phyloP scores from a whole-genome alignment of 2,113 vertebrate species.

The Indicator indicator region DNA sequence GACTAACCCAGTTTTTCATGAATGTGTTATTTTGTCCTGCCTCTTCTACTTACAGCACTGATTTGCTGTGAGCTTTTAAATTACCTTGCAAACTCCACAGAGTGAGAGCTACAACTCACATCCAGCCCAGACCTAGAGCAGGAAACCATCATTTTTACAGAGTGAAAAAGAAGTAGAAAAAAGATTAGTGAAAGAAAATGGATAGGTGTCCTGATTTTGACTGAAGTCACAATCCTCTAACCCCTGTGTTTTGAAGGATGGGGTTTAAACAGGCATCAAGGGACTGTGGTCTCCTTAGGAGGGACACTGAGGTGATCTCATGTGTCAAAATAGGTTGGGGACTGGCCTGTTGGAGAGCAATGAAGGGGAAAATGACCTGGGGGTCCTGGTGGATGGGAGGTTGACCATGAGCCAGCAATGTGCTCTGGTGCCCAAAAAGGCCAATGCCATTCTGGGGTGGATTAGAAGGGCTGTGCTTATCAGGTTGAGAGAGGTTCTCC shows the following conservation, averaged over 20 bases:
- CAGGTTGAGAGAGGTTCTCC: too few species aligned
- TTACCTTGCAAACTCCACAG: not conserved
- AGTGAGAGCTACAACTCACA: rapidly evolving
- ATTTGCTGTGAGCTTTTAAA: not conserved
- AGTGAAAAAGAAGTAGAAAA: not conserved
- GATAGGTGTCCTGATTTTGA: not conserved
- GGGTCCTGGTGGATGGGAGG: too few species aligned
- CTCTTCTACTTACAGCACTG: not conserved
- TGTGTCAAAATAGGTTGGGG: too few species aligned
- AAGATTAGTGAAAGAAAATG: not conserved
- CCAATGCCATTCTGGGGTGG: too few species aligned
- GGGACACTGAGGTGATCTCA: not conserved
- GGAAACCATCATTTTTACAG: not conserved
- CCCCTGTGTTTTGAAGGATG: not conserved
- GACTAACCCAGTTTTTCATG: not conserved
- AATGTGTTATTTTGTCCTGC: not conserved
- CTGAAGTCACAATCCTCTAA: not conserved
- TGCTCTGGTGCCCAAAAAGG: too few species aligned
- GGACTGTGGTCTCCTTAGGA: not conserved
- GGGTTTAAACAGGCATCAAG: not conserved
- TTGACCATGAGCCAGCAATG: too few species aligned
- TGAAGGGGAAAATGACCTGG: too few species aligned
- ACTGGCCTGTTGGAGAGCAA: too few species aligned
- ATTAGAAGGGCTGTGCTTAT: too few species aligned
- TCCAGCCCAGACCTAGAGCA: not conserved